phyloP scores from a whole-genome alignment of 2,888 invertebrate genomes.

The Priapulus caudatus region DNA sequence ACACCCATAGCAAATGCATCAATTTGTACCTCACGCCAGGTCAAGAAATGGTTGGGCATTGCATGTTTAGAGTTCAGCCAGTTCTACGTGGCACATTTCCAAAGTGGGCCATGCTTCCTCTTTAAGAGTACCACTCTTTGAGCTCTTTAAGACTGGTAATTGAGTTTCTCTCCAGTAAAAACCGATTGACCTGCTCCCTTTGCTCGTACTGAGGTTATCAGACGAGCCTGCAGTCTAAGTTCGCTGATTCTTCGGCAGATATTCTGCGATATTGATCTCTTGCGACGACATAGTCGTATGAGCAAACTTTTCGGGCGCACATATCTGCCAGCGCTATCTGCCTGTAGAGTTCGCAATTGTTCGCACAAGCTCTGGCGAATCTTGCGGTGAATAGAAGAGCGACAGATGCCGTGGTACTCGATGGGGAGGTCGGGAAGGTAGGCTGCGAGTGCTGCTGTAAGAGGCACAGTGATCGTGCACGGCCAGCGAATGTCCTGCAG shows the following conservation, averaged over 20 bases:
- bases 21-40: conserved; percentile 31
- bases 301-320: conserved; percentile 34
- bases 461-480: conserved; percentile 32
- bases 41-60: conserved; percentile 37
- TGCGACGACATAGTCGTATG: conserved; percentile 34
- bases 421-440: conserved; percentile 31
- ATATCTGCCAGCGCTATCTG: conserved; percentile 29
- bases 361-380: conserved; percentile 27
- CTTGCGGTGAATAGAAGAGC: conserved; percentile 28
- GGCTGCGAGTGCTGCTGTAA: conserved; percentile 27
- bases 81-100: conserved; percentile 30
- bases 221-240: conserved; percentile 30
- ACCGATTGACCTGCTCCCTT: conserved; percentile 34
- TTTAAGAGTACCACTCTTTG: conserved; percentile 30
- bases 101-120: conserved; percentile 36
- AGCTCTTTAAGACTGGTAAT: conserved; percentile 34
- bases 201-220: conserved; percentile 28
- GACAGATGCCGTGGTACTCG: conserved; percentile 30
- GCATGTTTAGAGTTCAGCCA: conserved; percentile 37
- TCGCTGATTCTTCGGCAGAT: conserved; percentile 38
- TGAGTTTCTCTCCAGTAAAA: conserved; percentile 31
- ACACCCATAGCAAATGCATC: too few relatives aligned
- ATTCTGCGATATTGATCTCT: conserved; percentile 32
- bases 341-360: conserved; percentile 31
- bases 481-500: conserved; percentile 30